Conservation (phyloP, 2,797 vertebrate species). For the Enteromius mattozi region DNA sequence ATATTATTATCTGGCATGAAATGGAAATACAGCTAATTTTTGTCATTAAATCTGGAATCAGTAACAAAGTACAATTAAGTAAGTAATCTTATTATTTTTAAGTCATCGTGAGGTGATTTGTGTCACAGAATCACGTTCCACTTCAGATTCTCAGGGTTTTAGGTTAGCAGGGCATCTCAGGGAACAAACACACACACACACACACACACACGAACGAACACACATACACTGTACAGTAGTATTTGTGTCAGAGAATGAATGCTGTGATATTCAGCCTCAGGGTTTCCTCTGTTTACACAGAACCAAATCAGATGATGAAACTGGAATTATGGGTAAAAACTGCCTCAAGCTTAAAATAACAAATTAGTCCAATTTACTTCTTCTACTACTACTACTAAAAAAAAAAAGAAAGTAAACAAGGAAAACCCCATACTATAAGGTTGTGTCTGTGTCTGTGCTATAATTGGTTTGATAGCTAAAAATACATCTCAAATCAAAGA, state of each 20-base stretch:
- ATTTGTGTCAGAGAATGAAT: constrained; percentile 26
- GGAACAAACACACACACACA: background rate
- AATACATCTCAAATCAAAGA: background rate
- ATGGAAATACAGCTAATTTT: too few relatives aligned
- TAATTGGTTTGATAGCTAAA: background rate
- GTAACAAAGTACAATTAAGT: background rate
- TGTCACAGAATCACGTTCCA: background rate
- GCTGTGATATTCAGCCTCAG: constrained; percentile 49
- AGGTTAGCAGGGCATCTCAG: background rate
- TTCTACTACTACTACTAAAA: background rate
- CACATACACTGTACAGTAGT: background rate
- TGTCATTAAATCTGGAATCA: background rate
- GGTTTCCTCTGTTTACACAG: constrained; percentile 15
- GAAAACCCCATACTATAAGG: background rate
- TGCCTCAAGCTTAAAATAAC: constrained; percentile 5
- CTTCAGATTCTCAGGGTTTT: background rate
- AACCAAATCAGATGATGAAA: constrained; percentile 26
- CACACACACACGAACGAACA: background rate
- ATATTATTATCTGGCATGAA: too few relatives aligned
- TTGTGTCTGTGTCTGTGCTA: background rate
- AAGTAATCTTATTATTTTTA: background rate
- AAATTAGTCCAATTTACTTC: constrained; percentile 15
- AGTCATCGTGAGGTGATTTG: background rate
- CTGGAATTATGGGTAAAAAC: constrained; percentile 22
- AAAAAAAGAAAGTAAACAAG: background rate